Conservation (phyloP, 2,888 invertebrate species). For the Acrobeloides nanus region DNA sequence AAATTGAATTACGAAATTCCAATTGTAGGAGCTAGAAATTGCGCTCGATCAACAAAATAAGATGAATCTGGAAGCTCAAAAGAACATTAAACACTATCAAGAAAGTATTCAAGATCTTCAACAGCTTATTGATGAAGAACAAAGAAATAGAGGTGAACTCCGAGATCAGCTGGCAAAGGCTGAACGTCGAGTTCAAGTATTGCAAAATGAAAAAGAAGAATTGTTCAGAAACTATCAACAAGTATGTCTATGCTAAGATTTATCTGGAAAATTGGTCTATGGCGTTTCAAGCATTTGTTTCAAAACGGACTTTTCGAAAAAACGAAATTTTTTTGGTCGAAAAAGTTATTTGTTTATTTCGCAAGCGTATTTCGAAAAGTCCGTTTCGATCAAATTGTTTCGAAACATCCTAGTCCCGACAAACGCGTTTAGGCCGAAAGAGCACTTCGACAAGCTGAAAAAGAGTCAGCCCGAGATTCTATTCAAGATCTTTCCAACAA, state of each 20-base stretch:
- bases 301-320: too few relatives aligned
- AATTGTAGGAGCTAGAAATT: constrained; percentile 95
- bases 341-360: too few relatives aligned
- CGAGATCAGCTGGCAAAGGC: constrained; percentile 84
- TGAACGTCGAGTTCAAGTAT: constrained; percentile 89
- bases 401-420: too few relatives aligned
- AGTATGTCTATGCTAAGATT: too few relatives aligned
- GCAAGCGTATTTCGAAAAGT: too few relatives aligned
- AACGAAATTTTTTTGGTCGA: too few relatives aligned
- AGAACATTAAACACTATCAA: constrained; percentile 67
- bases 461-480: constrained; percentile 84
- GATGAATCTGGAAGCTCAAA: constrained; percentile 59
- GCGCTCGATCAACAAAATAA: constrained; percentile 98
- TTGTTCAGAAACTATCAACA: constrained; percentile 91
- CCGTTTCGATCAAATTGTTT: too few relatives aligned
- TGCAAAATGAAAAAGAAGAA: constrained; percentile 96
- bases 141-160: constrained; percentile 89
- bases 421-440: constrained; percentile 68
- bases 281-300: too few relatives aligned
- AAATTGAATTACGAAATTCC: too few relatives aligned
- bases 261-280: too few relatives aligned
- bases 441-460: constrained; percentile 92
- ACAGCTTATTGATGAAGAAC: constrained; percentile 66
- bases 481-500: constrained; percentile 89
- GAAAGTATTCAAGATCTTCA: constrained; percentile 73